A percentile compares a stretch with the other conserved stretches of the same genome.
phyloP scores from a whole-genome alignment of 2,888 invertebrate genomes.

The Drosophila infuscata region DNA sequence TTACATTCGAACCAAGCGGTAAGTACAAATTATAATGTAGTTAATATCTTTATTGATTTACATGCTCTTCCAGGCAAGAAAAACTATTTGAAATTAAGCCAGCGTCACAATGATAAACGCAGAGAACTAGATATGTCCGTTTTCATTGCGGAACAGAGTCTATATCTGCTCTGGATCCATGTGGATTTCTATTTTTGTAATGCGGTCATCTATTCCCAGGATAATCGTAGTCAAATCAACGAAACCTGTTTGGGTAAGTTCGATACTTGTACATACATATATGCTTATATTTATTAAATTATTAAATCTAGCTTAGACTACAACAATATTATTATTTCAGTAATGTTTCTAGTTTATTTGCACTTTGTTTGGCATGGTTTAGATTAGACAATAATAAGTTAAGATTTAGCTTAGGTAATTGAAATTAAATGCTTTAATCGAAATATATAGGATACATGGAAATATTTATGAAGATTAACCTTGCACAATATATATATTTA shows the following conservation, averaged over 20 bases:
- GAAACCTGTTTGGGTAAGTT: conserved; percentile 55
- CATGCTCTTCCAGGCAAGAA: conserved; percentile 78
- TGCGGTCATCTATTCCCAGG: conserved; percentile 86
- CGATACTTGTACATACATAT: background rate
- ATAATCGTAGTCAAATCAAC: conserved; percentile 66
- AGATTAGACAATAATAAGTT: no score
- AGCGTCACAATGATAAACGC: conserved; percentile 87
- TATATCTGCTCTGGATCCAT: conserved; percentile 92
- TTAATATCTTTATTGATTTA: background rate
- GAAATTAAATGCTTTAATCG: no score
- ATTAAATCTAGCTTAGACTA: background rate
- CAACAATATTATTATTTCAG: background rate
- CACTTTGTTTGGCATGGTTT: no score
- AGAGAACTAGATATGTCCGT: conserved; percentile 88
- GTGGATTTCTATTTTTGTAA: conserved; percentile 89
- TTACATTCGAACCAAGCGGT: conserved; percentile 61
- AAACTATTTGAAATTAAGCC: conserved; percentile 84
- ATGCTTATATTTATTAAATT: background rate
- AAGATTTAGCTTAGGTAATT: no score
- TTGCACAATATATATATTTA: background rate
- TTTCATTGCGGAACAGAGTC: conserved; percentile 89
- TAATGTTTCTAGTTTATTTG: no score
- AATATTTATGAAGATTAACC: background rate
- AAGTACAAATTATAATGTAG: background rate
- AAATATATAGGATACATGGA: background rate